phyloP scores from a whole-genome alignment of 2,888 invertebrate genomes.

The Steinernema scapterisci region DNA sequence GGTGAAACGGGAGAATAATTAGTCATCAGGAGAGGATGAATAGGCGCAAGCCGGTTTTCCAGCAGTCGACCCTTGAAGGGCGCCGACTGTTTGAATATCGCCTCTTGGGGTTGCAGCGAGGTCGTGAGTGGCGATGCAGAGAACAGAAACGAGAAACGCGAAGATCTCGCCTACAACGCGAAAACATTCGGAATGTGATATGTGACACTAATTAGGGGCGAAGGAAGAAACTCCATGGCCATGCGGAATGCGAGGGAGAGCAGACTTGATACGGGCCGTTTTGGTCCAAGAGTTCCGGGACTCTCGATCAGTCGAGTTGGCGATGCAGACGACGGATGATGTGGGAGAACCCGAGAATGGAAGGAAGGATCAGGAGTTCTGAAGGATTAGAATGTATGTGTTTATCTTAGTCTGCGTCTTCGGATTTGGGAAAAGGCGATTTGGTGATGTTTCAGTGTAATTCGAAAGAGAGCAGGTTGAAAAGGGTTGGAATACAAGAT shows the following conservation, averaged over 20 bases:
- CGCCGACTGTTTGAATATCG: slow-evolving; percentile 19
- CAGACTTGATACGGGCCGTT: too few relatives aligned
- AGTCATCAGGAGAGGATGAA: slow-evolving; percentile 1
- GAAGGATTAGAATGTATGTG: too few relatives aligned
- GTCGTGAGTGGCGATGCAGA: slow-evolving; percentile 7
- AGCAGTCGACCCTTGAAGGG: slow-evolving; percentile 1
- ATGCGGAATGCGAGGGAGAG: not conserved
- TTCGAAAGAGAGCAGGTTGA: too few relatives aligned
- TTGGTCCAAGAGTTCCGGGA: too few relatives aligned
- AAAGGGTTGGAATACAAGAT: too few relatives aligned
- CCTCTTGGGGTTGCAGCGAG: not conserved
- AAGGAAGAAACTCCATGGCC: not conserved
- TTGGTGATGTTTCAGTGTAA: too few relatives aligned
- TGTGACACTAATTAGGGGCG: slow-evolving; percentile 5
- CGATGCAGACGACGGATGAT: too few relatives aligned
- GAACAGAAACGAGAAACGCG: not conserved
- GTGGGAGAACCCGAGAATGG: too few relatives aligned
- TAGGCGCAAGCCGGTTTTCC: not conserved
- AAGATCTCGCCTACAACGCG: not conserved
- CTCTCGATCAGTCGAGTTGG: too few relatives aligned
- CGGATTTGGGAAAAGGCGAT: too few relatives aligned
- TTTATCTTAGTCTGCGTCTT: too few relatives aligned
- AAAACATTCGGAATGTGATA: not conserved
- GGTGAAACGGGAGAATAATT: slow-evolving; percentile 3
- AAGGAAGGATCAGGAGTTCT: too few relatives aligned